Evolutionary conservation across 2,797 vertebrate species (phyloP).

Genomic region (Hemitrygon akajei): DNA sequence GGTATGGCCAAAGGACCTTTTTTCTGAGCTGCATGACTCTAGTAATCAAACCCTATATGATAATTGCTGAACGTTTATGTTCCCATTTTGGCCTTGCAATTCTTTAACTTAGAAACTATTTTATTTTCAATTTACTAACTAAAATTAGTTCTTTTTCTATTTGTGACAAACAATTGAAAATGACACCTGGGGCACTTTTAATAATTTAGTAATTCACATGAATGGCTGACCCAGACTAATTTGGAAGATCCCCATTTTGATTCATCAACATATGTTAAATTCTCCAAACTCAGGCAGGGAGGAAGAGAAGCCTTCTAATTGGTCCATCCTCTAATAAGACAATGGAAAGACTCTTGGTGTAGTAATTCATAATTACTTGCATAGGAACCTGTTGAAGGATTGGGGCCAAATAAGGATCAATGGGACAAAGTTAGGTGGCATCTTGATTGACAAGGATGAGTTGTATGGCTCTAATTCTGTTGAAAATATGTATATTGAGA

Average conservation of each 20-base stretch:
- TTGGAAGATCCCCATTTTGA: not conserved
- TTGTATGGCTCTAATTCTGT: not conserved
- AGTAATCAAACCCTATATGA: not conserved
- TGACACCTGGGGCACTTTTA: not conserved
- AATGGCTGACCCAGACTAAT: not conserved
- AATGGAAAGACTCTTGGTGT: not conserved
- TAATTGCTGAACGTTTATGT: not conserved
- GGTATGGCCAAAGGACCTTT: too few species aligned
- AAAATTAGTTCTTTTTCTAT: not conserved
- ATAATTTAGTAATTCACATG: not conserved
- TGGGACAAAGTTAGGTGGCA: too few species aligned
- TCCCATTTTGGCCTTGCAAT: not conserved
- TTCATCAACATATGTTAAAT: not conserved
- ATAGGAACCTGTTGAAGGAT: not conserved
- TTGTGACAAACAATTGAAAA: not conserved
- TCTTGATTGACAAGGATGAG: too few species aligned
- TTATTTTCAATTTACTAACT: too few species aligned
- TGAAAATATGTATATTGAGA: not conserved
- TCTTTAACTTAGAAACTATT: constrained; percentile 32
- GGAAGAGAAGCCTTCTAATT: not conserved
- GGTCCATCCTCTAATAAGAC: not conserved
- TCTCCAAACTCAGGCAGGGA: not conserved
- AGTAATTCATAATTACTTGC: not conserved
- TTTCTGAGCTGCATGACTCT: not conserved
- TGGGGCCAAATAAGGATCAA: too few species aligned